Conservation (phyloP, 2,113 vertebrate species). For the Corythaixoides concolor region DNA sequence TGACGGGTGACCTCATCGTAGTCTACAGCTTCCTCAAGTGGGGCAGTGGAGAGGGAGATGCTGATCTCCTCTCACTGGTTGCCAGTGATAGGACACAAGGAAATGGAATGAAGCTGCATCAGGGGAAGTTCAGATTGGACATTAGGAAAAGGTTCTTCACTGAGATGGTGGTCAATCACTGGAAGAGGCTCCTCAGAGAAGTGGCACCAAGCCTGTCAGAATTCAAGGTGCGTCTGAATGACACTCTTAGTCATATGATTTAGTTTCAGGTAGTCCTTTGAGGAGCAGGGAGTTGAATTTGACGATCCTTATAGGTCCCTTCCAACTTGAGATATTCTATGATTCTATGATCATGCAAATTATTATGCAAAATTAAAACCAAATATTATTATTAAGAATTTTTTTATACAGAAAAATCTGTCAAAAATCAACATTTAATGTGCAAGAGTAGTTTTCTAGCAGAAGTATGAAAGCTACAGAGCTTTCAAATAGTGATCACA, state of each 20-base stretch:
- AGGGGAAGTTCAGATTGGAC: no score
- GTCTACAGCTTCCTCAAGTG: neutral
- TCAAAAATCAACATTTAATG: neutral
- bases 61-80: no score
- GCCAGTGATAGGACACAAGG: fast-evolving
- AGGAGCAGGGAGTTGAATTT: no score
- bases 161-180: no score
- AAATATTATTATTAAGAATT: neutral
- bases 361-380: neutral
- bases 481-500: neutral
- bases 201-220: no score
- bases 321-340: no score
- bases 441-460: neutral
- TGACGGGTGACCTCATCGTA: neutral
- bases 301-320: no score
- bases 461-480: neutral
- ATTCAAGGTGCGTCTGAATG: no score
- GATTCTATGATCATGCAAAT: neutral
- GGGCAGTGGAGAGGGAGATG: fast-evolving
- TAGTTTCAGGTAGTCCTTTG: no score
- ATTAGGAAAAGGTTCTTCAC: no score
- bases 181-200: no score
- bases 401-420: neutral
- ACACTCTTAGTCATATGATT: no score
- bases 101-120: neutral